Percentiles rank a stretch among this genome's conserved stretches.
These are phyloP conservation scores for Micropoecilia bifurca DNA, from an alignment of 2,797 vertebrate genomes.

Conservation along the genomic window DNA sequence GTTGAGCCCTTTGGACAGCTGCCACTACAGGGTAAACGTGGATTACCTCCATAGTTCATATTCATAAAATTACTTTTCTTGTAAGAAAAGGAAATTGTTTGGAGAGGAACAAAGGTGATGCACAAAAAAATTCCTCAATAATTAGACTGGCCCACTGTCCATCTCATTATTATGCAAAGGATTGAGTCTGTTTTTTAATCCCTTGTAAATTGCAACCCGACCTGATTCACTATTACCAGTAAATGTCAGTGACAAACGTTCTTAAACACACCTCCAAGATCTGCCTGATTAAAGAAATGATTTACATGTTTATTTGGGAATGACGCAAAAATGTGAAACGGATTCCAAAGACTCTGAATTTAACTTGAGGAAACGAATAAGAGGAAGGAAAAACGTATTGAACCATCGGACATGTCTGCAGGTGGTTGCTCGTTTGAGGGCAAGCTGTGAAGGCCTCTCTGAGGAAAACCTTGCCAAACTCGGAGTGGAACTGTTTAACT, in stretches of 20 bases:
- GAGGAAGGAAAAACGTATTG: neutral
- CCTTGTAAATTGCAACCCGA: neutral
- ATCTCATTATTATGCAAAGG: neutral
- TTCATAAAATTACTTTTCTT: neutral
- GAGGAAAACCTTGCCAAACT: constrained; percentile 86
- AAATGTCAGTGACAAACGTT: neutral
- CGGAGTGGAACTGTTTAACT: constrained; percentile 82
- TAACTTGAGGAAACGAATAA: neutral
- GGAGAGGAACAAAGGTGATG: neutral
- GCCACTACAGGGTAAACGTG: constrained; percentile 67
- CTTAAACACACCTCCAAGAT: neutral
- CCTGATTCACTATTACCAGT: neutral
- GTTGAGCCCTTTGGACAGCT: constrained; percentile 74
- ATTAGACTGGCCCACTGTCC: neutral
- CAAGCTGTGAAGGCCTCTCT: constrained; percentile 74
- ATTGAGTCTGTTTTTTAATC: neutral
- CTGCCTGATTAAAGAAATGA: neutral
- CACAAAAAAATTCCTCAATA: neutral
- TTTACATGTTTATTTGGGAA: neutral
- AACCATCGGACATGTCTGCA: constrained; percentile 31
- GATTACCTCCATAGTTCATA: neutral
- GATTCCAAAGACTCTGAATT: neutral
- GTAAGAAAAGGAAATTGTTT: neutral
- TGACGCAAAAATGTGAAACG: neutral
- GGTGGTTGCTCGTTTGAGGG: constrained; percentile 77